Evolutionary conservation across 2,888 invertebrate genomes (phyloP), one percentile per base, ranked within the genome.

Genomic region (Raillietiella orientalis): DNA sequence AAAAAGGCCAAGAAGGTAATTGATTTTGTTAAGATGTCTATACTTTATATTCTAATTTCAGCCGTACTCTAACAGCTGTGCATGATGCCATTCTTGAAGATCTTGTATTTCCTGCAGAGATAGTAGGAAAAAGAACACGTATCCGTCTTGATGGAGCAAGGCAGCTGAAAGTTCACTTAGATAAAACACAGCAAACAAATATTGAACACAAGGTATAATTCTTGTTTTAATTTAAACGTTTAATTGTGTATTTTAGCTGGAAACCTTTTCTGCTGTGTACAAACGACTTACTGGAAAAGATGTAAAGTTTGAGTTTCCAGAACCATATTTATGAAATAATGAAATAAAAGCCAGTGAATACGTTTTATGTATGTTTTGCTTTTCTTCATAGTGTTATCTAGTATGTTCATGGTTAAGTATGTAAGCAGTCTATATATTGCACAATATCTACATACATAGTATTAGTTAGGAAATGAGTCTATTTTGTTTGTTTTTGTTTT

Each of bases 201-300:
- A 84, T 96, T 52, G 96, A 93, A 58, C 93, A 93, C 51, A 96
- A 96, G 66, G 84, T 87, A 49, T 42, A 10, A 8, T 20, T 26
- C 5, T 2, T 3, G 9, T 21, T 12, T 16, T 28, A 19, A 9
- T 16, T 19, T 12, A 14, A 14, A 9, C 9, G 15, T 21, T 22
- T 8, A 21, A 14, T 28, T 35, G 37, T 35, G 46, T 47, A 37
- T 59, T 58, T 23, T 57, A 87, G 87, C 70, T 84, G 41, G 90
- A 90, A 46, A 93, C 93, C 34, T 96, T 93, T 56, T 69, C 77
- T 41, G 71, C 84, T 34, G 84, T 96, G 36, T 96, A 96, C 64
- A 93, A 93, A 60, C 87, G 87, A 54, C 57, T 96, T 41, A 96
- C 93, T 40, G 93, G 93, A 39, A 77, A 93, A 47, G 87, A 93